These are phyloP conservation scores for Dione juno DNA, from an alignment of 2,888 invertebrate species.

Conservation along the genomic window DNA sequence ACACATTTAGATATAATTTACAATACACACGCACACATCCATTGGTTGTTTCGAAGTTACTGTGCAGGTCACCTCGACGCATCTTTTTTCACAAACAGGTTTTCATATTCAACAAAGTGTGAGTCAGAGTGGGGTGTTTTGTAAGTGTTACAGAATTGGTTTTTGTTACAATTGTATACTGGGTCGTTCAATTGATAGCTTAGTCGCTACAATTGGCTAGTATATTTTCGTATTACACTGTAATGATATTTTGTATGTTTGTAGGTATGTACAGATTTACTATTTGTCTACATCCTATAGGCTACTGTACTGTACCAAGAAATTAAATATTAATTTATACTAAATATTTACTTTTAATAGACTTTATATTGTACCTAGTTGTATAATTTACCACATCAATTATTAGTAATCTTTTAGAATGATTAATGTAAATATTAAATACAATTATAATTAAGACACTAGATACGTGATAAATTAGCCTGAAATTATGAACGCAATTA, in stretches of 20 bases:
- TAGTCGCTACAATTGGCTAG: conserved; percentile 16
- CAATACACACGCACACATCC: conserved; percentile 54
- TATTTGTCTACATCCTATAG: too few relatives aligned
- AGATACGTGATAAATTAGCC: too few relatives aligned
- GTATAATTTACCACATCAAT: too few relatives aligned
- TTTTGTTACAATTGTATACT: conserved; percentile 45
- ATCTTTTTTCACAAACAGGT: conserved; percentile 73
- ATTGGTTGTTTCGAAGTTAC: conserved; percentile 49
- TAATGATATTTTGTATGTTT: neutral
- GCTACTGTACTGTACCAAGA: too few relatives aligned
- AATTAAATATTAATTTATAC: too few relatives aligned
- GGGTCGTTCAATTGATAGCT: conserved; percentile 36
- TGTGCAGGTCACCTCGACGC: conserved; percentile 72
- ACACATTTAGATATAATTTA: conserved; percentile 46
- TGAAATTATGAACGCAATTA: too few relatives aligned
- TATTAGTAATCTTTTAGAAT: too few relatives aligned
- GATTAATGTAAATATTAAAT: too few relatives aligned
- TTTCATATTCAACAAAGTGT: conserved; percentile 72
- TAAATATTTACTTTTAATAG: too few relatives aligned
- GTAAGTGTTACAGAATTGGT: conserved; percentile 49
- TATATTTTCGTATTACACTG: conserved; percentile 15
- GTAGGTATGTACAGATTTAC: neutral
- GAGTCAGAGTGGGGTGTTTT: conserved; percentile 64
- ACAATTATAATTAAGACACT: too few relatives aligned
- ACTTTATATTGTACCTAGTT: too few relatives aligned